Conservation (phyloP, 2,113 vertebrate genomes). For the Gymnocephalus cernua region DNA sequence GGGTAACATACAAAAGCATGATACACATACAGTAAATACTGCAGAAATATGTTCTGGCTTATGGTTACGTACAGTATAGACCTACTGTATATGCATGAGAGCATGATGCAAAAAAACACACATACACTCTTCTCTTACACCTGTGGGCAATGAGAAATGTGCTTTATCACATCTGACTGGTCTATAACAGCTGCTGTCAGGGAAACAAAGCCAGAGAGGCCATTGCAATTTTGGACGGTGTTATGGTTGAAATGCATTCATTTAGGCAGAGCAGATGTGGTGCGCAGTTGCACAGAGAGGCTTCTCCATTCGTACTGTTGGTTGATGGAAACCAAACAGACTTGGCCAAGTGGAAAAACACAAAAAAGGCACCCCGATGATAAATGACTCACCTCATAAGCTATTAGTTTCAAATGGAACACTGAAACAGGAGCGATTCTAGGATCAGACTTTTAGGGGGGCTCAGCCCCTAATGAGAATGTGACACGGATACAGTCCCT, state of each 20-base stretch:
- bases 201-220: slow-evolving; percentile 41
- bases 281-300: slow-evolving; percentile 37
- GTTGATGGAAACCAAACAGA: slow-evolving; percentile 41
- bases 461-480: no score
- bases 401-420: slow-evolving; percentile 1
- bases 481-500: no score
- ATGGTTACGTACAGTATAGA: not conserved
- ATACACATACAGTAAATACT: not conserved
- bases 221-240: slow-evolving; percentile 51
- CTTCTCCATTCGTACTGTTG: slow-evolving; percentile 16
- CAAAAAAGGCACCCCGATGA: slow-evolving; percentile 2
- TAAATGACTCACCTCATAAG: slow-evolving; percentile 14
- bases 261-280: slow-evolving; percentile 65
- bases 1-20: not conserved
- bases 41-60: not conserved
- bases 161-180: slow-evolving; percentile 65
- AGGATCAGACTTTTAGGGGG: no score
- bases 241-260: slow-evolving; percentile 57
- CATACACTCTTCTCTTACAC: slow-evolving; percentile 8
- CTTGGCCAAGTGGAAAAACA: slow-evolving; percentile 8
- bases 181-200: slow-evolving; percentile 55
- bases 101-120: slow-evolving; percentile 11
- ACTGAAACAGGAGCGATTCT: no score
- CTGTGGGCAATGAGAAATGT: slow-evolving; percentile 12
- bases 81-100: not conserved